Evolutionary conservation across 2,888 invertebrate species (phyloP).

Genomic region (Drosophila formosana): DNA sequence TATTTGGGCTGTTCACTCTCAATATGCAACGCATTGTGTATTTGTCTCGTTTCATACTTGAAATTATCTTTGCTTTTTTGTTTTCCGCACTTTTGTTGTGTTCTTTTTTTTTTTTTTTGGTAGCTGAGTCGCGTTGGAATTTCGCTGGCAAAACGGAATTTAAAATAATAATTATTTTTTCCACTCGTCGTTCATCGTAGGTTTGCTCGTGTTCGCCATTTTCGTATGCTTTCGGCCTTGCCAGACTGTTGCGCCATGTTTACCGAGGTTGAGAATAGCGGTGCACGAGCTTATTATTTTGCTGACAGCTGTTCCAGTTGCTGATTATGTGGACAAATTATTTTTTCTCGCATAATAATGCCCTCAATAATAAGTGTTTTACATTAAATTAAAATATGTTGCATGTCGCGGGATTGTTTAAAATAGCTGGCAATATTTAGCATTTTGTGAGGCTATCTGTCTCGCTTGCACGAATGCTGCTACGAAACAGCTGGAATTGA

Average conservation of each 20-base stretch:
- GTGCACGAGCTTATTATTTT: not conserved
- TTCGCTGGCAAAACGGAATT: conserved; percentile 83
- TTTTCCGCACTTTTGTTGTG: conserved; percentile 47
- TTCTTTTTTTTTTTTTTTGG: conserved; percentile 36
- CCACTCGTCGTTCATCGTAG: conserved; percentile 80
- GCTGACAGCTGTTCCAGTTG: not conserved
- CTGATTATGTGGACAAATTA: not conserved
- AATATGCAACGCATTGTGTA: conserved; percentile 57
- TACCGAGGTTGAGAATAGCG: conserved; percentile 7
- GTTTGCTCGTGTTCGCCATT: conserved; percentile 81
- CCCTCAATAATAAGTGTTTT: not conserved
- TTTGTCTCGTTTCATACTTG: conserved; percentile 60
- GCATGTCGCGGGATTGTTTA: conserved; percentile 1
- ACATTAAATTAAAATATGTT: conserved; percentile 10
- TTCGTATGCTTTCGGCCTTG: conserved; percentile 66
- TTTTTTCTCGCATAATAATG: not conserved
- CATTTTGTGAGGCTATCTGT: conserved; percentile 5
- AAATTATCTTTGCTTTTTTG: conserved; percentile 35
- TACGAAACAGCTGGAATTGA: conserved; percentile 50
- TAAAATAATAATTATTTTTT: conserved; percentile 84
- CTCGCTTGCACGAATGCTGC: conserved; percentile 39
- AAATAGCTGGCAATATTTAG: conserved; percentile 34
- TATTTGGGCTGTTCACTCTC: conserved; percentile 56
- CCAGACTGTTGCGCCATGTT: conserved; percentile 49
- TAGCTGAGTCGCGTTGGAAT: conserved; percentile 75